phyloP scores from a whole-genome alignment of 2,113 vertebrate species.

The Scopus umbretta region DNA sequence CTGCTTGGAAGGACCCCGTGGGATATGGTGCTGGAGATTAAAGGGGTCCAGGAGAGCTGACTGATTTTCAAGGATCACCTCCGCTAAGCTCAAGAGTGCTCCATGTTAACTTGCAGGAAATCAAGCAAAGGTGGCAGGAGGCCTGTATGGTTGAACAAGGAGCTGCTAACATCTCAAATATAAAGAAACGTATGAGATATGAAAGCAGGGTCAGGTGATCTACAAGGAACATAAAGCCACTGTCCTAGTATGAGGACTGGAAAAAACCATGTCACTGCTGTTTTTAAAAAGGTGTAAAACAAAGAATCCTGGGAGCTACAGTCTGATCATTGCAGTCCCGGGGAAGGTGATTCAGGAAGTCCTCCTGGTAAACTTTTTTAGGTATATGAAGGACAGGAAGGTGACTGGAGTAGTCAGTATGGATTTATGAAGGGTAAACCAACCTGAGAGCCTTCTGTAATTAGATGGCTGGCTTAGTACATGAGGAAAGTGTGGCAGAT shows the following conservation, averaged over 20 bases:
- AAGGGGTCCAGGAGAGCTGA: not conserved
- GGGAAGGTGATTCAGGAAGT: not conserved
- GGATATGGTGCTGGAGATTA: not conserved
- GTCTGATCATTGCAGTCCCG: not conserved
- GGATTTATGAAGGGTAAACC: not conserved
- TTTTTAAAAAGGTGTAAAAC: not conserved
- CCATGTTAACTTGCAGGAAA: not conserved
- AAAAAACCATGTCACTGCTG: not conserved
- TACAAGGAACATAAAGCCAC: not conserved
- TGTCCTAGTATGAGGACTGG: not conserved
- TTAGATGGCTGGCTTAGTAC: not conserved
- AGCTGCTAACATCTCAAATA: not conserved
- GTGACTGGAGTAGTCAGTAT: not conserved
- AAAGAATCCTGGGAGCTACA: not conserved
- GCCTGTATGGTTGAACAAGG: not conserved
- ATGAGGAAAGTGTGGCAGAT: not conserved
- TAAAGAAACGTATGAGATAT: not conserved
- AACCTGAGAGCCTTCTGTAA: not conserved
- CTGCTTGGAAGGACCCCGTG: not conserved
- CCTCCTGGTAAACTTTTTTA: not conserved
- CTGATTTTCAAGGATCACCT: not conserved
- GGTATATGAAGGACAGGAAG: not conserved
- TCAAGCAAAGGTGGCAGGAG: not conserved
- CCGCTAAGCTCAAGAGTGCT: not conserved
- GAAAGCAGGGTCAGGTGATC: not conserved